Conservation (phyloP, 2,888 invertebrate species). For the Campaea margaritaria region DNA sequence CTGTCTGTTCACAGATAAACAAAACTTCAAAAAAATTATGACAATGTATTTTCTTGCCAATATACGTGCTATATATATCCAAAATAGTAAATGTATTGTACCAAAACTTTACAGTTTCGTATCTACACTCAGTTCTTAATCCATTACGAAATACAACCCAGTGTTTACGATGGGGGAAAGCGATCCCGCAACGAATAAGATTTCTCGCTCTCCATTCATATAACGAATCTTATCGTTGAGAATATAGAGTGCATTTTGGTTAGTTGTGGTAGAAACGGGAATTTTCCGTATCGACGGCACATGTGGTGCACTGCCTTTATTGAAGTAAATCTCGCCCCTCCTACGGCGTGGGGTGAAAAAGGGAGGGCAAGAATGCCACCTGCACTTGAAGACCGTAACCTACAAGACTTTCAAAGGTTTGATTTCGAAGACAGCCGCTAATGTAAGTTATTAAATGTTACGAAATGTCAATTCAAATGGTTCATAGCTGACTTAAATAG, state of each 20-base stretch:
- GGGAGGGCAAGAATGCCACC: constrained; percentile 64
- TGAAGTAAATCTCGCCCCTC: constrained; percentile 72
- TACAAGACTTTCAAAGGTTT: constrained; percentile 4
- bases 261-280: constrained; percentile 45
- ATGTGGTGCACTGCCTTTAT: constrained; percentile 80
- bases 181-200: constrained; percentile 73
- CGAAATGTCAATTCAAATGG: too few relatives aligned
- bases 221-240: constrained; percentile 46
- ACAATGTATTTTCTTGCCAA: too few relatives aligned
- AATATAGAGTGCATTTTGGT: constrained; percentile 37
- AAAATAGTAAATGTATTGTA: neutral
- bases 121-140: constrained; percentile 44
- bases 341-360: constrained; percentile 59
- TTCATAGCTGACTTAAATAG: too few relatives aligned
- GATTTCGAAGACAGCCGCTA: neutral
- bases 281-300: constrained; percentile 78
- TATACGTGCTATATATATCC: neutral
- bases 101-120: constrained; percentile 14
- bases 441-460: neutral
- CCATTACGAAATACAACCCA: constrained; percentile 70
- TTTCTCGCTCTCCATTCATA: constrained; percentile 42
- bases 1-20: too few relatives aligned
- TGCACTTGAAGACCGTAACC: constrained; percentile 58
- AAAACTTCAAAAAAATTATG: too few relatives aligned
- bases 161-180: constrained; percentile 80